Base-by-base conservation (phyloP, 2,888 invertebrate genomes). In the Anoplius nigerrimus region DNA sequence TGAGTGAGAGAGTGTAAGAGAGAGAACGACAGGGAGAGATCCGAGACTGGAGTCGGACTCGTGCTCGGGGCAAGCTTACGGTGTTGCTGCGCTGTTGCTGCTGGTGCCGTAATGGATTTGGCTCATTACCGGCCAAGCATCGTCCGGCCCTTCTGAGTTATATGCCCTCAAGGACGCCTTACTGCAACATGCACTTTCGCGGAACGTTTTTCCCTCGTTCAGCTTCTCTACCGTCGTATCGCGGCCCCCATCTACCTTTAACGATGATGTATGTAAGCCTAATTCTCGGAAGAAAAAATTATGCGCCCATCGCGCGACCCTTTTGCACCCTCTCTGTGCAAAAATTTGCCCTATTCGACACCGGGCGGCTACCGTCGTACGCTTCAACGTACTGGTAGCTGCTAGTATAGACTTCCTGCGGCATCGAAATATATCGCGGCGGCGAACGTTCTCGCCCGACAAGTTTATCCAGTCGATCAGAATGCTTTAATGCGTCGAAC, bases 21-120 rank as follows among this genome's bases (percentile, higher is more conserved):
- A 13, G 42, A 43, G 18, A 21, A 46, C 15, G 42, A 20, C 42
- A 24, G n/a, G 42, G 24, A 34, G 21, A 20, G 15, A 34, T 6
- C 11, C 34, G 11, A 34, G 34, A 34, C 34, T 34, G 34, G 11
- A 34, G 34, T 34, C 11, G 34, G 34, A 34, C 34, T 34, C 4
- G 34, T 27, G 34, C 34, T 34, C 8, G 34, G 34, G 34, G 34
- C 34, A 34, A 34, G 34, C 18, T 48, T 48, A 48, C 48, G 48
- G 48, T 48, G 48, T 48, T 48, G 48, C 48, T 48, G 16, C 48
- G 48, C 48, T 74, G 72, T 75, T 77, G 74, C 67, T 72, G 51
- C 57, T 60, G 69, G 70, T 72, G 76, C 70, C 71, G 81, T 81
- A 82, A 82, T 82, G 80, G 81, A 82, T 81, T 82, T 82, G 77